A percentile compares a stretch with the other conserved stretches of the same genome.
Evolutionary conservation across 2,888 invertebrate genomes (phyloP).

Genomic region (Cynaeus angustus): DNA sequence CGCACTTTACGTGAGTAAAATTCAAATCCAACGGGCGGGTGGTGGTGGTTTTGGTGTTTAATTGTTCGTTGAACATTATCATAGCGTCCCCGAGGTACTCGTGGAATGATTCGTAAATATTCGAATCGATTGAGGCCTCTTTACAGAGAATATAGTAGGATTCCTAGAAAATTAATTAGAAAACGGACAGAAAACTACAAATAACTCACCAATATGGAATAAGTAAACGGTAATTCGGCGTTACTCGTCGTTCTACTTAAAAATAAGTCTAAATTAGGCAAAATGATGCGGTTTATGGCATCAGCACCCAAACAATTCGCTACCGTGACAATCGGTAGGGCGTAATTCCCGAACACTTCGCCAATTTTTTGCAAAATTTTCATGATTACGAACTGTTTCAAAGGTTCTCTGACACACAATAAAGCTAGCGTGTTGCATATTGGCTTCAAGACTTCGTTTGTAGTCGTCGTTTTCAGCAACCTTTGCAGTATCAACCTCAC

Average conservation of each 20-base stretch:
- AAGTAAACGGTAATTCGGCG: slow-evolving; percentile 55
- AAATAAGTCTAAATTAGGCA: slow-evolving; percentile 63
- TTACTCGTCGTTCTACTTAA: slow-evolving; percentile 53
- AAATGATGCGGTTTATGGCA: slow-evolving; percentile 61
- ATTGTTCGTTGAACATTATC: slow-evolving; percentile 54
- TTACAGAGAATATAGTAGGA: slow-evolving; percentile 63
- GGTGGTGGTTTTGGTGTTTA: neutral
- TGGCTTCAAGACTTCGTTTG: slow-evolving; percentile 62
- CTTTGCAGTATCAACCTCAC: slow-evolving; percentile 66
- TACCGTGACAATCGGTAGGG: slow-evolving; percentile 62
- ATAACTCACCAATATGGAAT: slow-evolving; percentile 61
- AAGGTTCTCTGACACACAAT: slow-evolving; percentile 63
- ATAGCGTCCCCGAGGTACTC: slow-evolving; percentile 59
- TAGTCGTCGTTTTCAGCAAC: slow-evolving; percentile 61
- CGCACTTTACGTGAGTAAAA: slow-evolving; percentile 57
- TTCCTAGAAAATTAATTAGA: slow-evolving; percentile 60
- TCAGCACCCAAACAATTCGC: slow-evolving; percentile 65
- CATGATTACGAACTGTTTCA: slow-evolving; percentile 62
- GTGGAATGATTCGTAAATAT: slow-evolving; percentile 58
- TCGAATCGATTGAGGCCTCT: slow-evolving; percentile 51
- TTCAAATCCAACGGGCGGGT: slow-evolving; percentile 48
- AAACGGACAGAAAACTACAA: neutral
- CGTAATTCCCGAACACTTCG: slow-evolving; percentile 56
- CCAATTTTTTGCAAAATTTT: slow-evolving; percentile 65
- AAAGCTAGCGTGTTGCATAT: slow-evolving; percentile 66